phyloP scores from a whole-genome alignment of 2,113 vertebrate genomes.

The Leiothrix lutea region DNA sequence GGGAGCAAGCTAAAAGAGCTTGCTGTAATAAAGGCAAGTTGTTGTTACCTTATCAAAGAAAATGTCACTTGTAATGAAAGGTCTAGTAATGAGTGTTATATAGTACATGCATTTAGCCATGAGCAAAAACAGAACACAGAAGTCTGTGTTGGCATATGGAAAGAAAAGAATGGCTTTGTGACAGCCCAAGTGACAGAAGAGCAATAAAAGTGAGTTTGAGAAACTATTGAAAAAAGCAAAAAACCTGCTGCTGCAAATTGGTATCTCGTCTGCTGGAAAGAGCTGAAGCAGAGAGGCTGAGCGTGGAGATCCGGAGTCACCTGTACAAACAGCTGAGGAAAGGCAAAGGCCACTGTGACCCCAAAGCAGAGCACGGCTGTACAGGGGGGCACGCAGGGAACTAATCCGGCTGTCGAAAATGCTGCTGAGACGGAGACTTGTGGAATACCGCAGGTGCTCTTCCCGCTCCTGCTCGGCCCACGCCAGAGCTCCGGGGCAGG shows the following conservation, averaged over 20 bases:
- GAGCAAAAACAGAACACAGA: not conserved
- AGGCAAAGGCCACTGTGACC: not conserved
- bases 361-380: not conserved
- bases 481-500: not conserved
- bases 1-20: not conserved
- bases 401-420: not conserved
- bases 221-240: not conserved
- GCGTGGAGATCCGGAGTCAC: not conserved
- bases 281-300: not conserved
- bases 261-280: not conserved
- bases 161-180: not conserved
- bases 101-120: not conserved
- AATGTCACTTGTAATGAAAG: not conserved
- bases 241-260: not conserved
- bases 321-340: not conserved
- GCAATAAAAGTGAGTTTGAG: not conserved
- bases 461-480: fast-evolving
- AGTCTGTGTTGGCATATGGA: not conserved
- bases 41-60: not conserved
- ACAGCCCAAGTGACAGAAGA: not conserved
- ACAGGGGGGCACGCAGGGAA: not conserved
- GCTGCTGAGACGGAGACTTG: not conserved
- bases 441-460: not conserved
- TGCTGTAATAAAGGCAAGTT: not conserved
- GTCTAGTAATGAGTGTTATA: not conserved